A percentile compares a stretch with the other conserved stretches of the same genome.
Evolutionary conservation across 2,797 vertebrate genomes (phyloP).

Genomic region (Poeciliopsis paucimaculata): DNA sequence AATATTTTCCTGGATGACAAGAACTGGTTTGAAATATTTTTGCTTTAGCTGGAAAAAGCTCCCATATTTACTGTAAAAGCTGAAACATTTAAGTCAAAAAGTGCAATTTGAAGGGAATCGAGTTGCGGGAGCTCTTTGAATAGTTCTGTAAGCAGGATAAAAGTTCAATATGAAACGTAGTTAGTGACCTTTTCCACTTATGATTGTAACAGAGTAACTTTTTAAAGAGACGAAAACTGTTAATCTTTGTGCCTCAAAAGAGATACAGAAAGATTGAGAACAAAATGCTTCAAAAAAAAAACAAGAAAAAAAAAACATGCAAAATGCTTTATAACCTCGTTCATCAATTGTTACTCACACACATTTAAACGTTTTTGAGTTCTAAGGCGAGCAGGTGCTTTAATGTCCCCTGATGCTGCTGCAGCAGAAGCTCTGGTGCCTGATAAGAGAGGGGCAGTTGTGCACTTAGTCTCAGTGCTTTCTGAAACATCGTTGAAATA

Average conservation of each 20-base stretch:
- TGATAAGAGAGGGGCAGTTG: background rate
- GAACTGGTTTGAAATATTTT: background rate
- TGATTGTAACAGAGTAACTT: background rate
- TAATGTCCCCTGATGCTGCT: background rate
- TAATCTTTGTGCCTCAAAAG: background rate
- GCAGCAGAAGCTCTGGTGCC: background rate
- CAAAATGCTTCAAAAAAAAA: background rate
- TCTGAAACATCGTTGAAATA: background rate
- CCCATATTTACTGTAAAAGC: background rate
- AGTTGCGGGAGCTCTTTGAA: background rate
- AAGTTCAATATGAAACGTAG: background rate
- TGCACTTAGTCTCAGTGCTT: conserved; percentile 1
- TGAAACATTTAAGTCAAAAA: background rate
- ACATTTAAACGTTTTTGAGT: background rate
- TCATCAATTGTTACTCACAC: background rate
- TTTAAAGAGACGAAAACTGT: background rate
- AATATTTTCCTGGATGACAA: background rate
- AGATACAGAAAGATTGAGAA: background rate
- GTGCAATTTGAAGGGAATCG: no score
- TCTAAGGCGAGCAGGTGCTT: background rate
- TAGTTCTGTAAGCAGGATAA: background rate
- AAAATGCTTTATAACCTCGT: background rate
- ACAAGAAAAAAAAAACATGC: background rate
- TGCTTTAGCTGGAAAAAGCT: background rate
- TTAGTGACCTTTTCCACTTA: background rate